Conservation (phyloP, 1,140 invertebrate genomes). For the Drosophila melanogaster region DNA sequence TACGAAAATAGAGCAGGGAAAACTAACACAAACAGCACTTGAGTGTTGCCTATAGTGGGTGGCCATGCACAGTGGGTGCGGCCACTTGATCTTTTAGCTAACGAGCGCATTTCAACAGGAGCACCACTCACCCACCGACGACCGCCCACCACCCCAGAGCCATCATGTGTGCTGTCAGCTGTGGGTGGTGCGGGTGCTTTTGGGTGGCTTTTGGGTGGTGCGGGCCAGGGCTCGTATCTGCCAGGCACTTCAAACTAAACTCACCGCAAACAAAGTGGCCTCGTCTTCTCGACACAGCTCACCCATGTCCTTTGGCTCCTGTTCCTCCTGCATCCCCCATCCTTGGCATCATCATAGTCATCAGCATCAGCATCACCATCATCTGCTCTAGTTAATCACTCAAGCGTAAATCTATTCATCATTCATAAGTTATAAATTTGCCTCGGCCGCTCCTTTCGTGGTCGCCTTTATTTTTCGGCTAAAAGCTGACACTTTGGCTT, state of each 20-base stretch:
- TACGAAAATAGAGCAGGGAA: conserved; percentile 51
- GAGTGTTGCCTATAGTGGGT: conserved; percentile 61
- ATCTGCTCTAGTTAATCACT: conserved; percentile 80
- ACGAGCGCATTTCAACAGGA: conserved; percentile 78
- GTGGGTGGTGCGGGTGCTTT: conserved; percentile 19
- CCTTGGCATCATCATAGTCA: background rate
- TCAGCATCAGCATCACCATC: conserved; percentile 3
- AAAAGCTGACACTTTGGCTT: conserved; percentile 37
- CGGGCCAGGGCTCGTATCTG: conserved; percentile 70
- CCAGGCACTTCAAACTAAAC: conserved; percentile 80
- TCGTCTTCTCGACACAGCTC: conserved; percentile 55
- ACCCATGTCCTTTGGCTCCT: conserved; percentile 47
- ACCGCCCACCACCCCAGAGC: conserved; percentile 10
- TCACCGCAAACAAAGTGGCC: conserved; percentile 83
- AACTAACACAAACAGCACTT: conserved; percentile 81
- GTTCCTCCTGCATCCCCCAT: background rate
- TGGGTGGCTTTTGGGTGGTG: background rate
- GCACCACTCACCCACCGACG: conserved; percentile 21
- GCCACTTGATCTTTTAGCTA: conserved; percentile 82
- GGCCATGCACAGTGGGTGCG: conserved; percentile 43
- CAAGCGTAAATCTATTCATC: conserved; percentile 83
- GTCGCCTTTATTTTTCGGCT: conserved; percentile 61
- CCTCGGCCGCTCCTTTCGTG: conserved; percentile 56
- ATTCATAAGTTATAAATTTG: conserved; percentile 84
- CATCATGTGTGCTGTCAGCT: conserved; percentile 56